A percentile compares a stretch with the other conserved stretches of the same genome.
phyloP scores from a whole-genome alignment of 1,140 invertebrate species.

The Elymnias hypermnestra region DNA sequence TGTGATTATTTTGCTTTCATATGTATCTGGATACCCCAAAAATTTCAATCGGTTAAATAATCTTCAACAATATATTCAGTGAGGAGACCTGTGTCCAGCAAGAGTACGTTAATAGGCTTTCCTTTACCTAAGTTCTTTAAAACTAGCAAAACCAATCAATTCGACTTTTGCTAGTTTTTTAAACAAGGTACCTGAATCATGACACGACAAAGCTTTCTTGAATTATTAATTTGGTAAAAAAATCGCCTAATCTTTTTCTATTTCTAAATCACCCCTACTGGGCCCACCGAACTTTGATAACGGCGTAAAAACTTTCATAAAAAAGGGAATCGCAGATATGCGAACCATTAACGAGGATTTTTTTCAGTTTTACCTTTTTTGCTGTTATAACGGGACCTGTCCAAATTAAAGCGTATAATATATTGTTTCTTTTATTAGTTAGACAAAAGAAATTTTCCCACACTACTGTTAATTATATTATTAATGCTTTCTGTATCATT shows the following conservation, averaged over 20 bases:
- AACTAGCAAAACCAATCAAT: too few species aligned
- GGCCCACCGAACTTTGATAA: slow-evolving; percentile 46
- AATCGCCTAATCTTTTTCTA: slow-evolving; percentile 20
- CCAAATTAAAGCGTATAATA: slow-evolving; percentile 30
- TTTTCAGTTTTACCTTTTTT: slow-evolving; percentile 40
- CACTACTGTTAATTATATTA: slow-evolving; percentile 25
- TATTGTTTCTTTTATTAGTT: slow-evolving; percentile 30
- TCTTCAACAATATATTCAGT: too few species aligned
- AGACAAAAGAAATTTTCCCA: slow-evolving; percentile 32
- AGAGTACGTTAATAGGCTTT: too few species aligned
- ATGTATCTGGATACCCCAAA: too few species aligned
- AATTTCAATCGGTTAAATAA: too few species aligned
- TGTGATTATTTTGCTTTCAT: too few species aligned
- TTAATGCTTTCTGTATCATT: slow-evolving; percentile 1
- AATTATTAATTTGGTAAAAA: slow-evolving; percentile 9
- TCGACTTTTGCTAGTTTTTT: too few species aligned
- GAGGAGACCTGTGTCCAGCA: too few species aligned
- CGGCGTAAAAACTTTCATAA: slow-evolving; percentile 26
- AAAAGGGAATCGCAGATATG: slow-evolving; percentile 59
- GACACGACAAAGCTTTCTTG: background rate
- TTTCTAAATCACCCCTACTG: slow-evolving; percentile 39
- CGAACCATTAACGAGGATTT: slow-evolving; percentile 45
- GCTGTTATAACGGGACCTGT: slow-evolving; percentile 45
- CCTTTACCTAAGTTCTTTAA: too few species aligned
- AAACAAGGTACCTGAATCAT: slow-evolving; percentile 8